Base-by-base conservation (phyloP, 2,888 invertebrate genomes). In the Eustalomyia histrio region DNA sequence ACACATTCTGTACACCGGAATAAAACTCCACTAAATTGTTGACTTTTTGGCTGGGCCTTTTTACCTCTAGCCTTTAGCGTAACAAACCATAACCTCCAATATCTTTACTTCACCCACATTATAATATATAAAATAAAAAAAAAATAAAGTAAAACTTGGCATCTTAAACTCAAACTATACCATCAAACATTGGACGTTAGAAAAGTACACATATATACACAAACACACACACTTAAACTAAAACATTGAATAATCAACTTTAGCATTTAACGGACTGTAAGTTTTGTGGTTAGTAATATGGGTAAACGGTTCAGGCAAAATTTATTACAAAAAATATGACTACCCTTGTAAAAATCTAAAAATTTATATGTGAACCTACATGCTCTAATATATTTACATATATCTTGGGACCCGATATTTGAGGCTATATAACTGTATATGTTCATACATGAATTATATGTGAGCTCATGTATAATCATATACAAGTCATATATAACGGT, bases 1-100 rank as follows among this genome's bases (percentile, higher is more conserved):
- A 68, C 57, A 68, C 57, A 55, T 60, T 33, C 43, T 52, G 29
- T 17, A 50, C 33, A 18, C 67, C 33, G 29, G 68, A 58, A 68
- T 58, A 58, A 12, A 58, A 68, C 24, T 65, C 16, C 35, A 21
- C 43, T 24, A 68, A 57, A 68, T 43, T 68, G 29, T 29, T 68
- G 47, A 65, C 65, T 65, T 65, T 53, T 35, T 53, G 18, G 52
- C 64, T 33, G 29, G 21, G 21, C 39, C 39, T 55, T 65, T 53
- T 39, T n/a, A 61, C 43, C 61, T 61, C 43, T 43, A 14, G 43
- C 61, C 61, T 47, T 43, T 43, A 47, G 4, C 43, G 14, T 18
- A 47, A 21, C 43, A 39, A 16, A 47, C 43, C 43, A 43, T 21
- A 43, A 43, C 43, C 39, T 60, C 47, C 24, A 21, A 12, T 24